Evolutionary conservation across 2,113 vertebrate species (phyloP).

Genomic region (Antigone vipio): DNA sequence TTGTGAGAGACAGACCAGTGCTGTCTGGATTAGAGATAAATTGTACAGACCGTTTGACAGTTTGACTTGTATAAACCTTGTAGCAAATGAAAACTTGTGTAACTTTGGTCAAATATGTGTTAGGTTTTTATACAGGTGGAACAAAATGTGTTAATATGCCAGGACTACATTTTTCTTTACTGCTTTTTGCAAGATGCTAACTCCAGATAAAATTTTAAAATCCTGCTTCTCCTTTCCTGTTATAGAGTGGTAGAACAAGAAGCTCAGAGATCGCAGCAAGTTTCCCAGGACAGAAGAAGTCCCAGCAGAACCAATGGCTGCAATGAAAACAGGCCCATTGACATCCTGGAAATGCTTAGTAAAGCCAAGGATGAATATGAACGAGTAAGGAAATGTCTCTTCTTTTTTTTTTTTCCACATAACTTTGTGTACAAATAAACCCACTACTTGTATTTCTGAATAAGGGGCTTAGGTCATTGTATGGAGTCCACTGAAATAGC

Average conservation of each 20-base stretch:
- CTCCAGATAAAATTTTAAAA: background rate
- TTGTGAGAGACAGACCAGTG: background rate
- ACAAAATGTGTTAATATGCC: background rate
- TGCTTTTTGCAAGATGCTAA: background rate
- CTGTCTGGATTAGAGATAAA: background rate
- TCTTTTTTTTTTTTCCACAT: too few relatives aligned
- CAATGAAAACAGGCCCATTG: slow-evolving; percentile 80
- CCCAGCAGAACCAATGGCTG: slow-evolving; percentile 83
- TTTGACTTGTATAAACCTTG: background rate
- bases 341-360: slow-evolving; percentile 95
- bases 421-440: background rate
- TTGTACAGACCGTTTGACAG: background rate
- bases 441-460: background rate
- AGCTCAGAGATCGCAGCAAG: slow-evolving; percentile 80
- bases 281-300: slow-evolving; percentile 78
- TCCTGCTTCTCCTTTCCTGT: background rate
- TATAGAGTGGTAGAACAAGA: slow-evolving; percentile 91
- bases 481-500: background rate
- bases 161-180: background rate
- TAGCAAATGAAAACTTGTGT: background rate
- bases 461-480: background rate
- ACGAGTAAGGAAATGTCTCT: slow-evolving; percentile 74
- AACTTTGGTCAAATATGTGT: background rate
- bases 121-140: background rate
- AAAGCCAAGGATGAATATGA: slow-evolving; percentile 97